These are phyloP conservation scores for Chrysaora quinquecirrha DNA, from an alignment of 30 jellyfish, hydroid and myxozoan genomes.

Conservation along the genomic window DNA sequence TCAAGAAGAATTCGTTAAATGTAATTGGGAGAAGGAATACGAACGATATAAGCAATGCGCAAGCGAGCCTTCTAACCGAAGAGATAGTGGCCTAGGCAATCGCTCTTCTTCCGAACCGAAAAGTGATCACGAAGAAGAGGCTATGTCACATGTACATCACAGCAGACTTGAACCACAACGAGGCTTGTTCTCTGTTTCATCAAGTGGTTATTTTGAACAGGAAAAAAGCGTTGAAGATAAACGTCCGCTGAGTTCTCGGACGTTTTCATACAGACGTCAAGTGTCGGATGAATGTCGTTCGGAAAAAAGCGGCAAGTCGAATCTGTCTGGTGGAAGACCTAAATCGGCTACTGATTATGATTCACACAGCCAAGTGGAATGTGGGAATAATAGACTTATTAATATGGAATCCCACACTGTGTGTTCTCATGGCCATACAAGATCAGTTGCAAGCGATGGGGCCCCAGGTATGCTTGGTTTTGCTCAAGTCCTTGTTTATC, in stretches of 20 bases:
- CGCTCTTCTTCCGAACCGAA: slow-evolving; percentile 89
- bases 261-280: slow-evolving; percentile 36
- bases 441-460: slow-evolving; percentile 55
- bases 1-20: slow-evolving; percentile 90
- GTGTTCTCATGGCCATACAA: slow-evolving; percentile 15
- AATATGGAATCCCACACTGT: slow-evolving; percentile 18
- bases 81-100: slow-evolving; percentile 98
- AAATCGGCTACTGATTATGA: slow-evolving; percentile 40
- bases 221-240: slow-evolving; percentile 49
- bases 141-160: neutral
- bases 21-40: slow-evolving; percentile 78
- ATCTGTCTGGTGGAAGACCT: slow-evolving; percentile 37
- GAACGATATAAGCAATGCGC: slow-evolving; percentile 34
- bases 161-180: slow-evolving; percentile 24
- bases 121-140: slow-evolving; percentile 95
- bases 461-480: slow-evolving; percentile 39
- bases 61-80: slow-evolving; percentile 32
- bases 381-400: neutral
- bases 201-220: slow-evolving; percentile 91
- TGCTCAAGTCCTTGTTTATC: too few relatives aligned
- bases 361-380: neutral
- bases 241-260: neutral
- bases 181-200: slow-evolving; percentile 75
- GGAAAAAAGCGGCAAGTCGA: slow-evolving; percentile 46
- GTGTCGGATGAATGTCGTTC: slow-evolving; percentile 59